phyloP scores from a whole-genome alignment of 1,140 invertebrate genomes.

The Drosophila albomicans region DNA sequence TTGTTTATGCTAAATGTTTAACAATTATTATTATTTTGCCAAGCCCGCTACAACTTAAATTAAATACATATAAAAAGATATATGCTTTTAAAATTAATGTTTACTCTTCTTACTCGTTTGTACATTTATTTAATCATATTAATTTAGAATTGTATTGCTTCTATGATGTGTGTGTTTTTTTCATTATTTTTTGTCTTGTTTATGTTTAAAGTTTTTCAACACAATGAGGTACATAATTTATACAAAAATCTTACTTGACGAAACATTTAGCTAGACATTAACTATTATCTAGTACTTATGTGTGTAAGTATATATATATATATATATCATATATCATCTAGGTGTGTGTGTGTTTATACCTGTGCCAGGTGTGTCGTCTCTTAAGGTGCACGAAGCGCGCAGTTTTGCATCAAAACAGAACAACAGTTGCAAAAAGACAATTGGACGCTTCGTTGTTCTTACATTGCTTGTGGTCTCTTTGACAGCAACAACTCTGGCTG shows the following conservation, averaged over 20 bases:
- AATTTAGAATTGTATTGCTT: constrained; percentile 78
- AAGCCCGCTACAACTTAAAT: constrained; percentile 42
- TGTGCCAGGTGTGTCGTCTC: constrained; percentile 54
- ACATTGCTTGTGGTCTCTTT: constrained; percentile 84
- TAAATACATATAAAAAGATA: constrained; percentile 19
- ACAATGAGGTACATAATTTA: constrained; percentile 79
- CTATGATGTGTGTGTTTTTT: constrained; percentile 25
- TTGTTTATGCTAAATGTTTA: constrained; percentile 38
- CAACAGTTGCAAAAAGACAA: constrained; percentile 85
- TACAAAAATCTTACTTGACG: constrained; percentile 48
- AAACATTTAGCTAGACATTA: constrained; percentile 42
- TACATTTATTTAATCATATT: constrained; percentile 65
- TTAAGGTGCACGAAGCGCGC: constrained; percentile 57
- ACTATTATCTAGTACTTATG: constrained; percentile 31
- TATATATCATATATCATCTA: constrained; percentile 12
- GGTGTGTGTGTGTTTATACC: constrained; percentile 37
- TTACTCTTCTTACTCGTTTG: constrained; percentile 52
- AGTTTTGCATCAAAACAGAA: constrained; percentile 84
- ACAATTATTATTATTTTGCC: constrained; percentile 43
- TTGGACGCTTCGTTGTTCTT: constrained; percentile 85
- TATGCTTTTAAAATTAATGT: constrained; percentile 5
- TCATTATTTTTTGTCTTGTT: constrained; percentile 39
- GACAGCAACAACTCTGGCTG: not conserved
- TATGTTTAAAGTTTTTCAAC: constrained; percentile 63
- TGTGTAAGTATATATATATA: constrained; percentile 1